Conservation (phyloP, 2,797 vertebrate species). For the Hyperoplus lanceolatus region DNA sequence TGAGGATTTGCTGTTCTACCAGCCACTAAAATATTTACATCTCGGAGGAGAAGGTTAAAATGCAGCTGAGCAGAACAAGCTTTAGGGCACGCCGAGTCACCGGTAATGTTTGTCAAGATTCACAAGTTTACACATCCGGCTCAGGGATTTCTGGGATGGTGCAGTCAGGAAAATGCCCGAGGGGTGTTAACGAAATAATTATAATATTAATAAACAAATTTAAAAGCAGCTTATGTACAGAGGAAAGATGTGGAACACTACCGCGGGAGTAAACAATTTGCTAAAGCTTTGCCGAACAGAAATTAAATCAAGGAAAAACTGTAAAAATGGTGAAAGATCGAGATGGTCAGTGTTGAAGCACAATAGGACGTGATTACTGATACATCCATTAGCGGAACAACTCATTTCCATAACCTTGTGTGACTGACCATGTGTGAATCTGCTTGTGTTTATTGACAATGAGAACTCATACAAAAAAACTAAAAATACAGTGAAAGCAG, state of each 20-base stretch:
- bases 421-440: too few species aligned
- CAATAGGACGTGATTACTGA: neutral
- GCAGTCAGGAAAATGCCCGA: conserved; percentile 22
- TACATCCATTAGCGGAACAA: neutral
- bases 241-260: neutral
- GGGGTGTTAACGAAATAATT: neutral
- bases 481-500: neutral
- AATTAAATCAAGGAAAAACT: neutral
- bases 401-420: too few species aligned
- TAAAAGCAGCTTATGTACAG: conserved; percentile 32
- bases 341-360: conserved; percentile 4
- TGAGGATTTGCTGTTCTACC: conserved; percentile 22
- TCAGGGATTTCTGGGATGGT: conserved; percentile 39
- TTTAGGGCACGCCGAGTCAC: conserved; percentile 28
- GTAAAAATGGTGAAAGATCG: neutral
- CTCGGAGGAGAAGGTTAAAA: conserved; percentile 51
- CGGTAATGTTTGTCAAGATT: conserved; percentile 44
- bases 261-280: conserved; percentile 7
- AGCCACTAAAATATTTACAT: conserved; percentile 64
- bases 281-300: neutral
- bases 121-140: conserved; percentile 13
- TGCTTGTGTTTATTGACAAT: too few species aligned
- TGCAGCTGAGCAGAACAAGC: conserved; percentile 53
- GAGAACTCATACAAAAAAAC: too few species aligned
- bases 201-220: conserved; percentile 13